Conservation (phyloP, 37 sponge, comb jelly and placozoan genomes). For the Agelas oroides region DNA sequence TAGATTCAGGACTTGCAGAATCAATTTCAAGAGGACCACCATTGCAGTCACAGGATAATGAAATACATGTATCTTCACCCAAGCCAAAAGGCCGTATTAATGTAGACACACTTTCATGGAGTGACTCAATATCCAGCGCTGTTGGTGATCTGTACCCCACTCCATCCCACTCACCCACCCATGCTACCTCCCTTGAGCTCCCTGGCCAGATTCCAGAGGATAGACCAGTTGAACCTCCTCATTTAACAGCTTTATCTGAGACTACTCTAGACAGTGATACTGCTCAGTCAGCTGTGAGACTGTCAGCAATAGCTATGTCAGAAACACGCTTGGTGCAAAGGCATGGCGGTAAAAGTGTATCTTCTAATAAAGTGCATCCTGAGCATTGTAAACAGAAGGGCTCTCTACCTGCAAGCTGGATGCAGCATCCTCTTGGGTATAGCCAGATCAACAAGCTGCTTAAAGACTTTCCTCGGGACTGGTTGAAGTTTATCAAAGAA, state of each 20-base stretch:
- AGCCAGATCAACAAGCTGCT: conserved; percentile 12
- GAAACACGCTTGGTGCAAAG: neutral
- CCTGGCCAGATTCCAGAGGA: conserved; percentile 36
- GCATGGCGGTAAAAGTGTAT: too few species aligned
- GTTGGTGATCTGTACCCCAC: neutral
- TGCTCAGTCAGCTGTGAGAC: neutral
- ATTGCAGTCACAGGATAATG: neutral
- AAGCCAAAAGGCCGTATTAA: neutral
- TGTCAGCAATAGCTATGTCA: neutral
- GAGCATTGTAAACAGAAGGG: too few species aligned
- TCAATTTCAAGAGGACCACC: neutral
- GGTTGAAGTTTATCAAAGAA: conserved; percentile 34
- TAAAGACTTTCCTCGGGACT: conserved; percentile 45
- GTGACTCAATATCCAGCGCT: conserved; percentile 4
- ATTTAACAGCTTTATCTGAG: neutral
- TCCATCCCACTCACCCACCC: neutral
- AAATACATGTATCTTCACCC: too few species aligned
- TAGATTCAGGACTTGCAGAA: neutral
- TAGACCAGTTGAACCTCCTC: conserved; percentile 1
- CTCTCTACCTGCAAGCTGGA: conserved; percentile 7
- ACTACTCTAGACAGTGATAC: neutral
- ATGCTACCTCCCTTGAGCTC: neutral
- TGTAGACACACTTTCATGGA: conserved; percentile 24
- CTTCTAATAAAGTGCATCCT: too few species aligned
- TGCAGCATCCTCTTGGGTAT: conserved; percentile 7